A percentile compares a stretch with the other conserved stretches of the same genome.
Conservation (phyloP, 2,113 vertebrate genomes). For the Arothron firmamentum region DNA sequence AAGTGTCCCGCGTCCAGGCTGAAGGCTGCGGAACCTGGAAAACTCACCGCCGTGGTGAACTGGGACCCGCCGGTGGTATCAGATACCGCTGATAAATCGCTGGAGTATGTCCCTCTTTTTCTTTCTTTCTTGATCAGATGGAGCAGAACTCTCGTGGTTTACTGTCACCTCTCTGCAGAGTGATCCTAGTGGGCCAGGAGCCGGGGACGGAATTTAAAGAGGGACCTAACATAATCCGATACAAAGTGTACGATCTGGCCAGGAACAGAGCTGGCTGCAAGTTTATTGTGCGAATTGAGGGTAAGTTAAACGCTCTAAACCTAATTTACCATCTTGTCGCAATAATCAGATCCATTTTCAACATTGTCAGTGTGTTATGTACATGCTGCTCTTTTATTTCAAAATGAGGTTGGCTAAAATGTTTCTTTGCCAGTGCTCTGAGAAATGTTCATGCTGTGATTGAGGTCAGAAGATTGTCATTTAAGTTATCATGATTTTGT, state of each 20-base stretch:
- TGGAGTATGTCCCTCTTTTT: conserved; percentile 74
- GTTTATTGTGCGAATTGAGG: conserved; percentile 88
- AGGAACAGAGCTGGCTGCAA: conserved; percentile 94
- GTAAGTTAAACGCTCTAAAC: conserved; percentile 59
- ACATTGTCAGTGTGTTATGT: too few relatives aligned
- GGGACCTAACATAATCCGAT: conserved; percentile 84
- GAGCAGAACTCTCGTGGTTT: background rate
- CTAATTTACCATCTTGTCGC: background rate
- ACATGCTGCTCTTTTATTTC: too few relatives aligned
- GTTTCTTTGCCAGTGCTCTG: too few relatives aligned
- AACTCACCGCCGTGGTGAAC: conserved; percentile 82
- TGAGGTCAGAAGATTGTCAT: too few relatives aligned
- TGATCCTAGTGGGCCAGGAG: conserved; percentile 80
- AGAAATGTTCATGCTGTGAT: too few relatives aligned
- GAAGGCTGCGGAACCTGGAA: conserved; percentile 87
- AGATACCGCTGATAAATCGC: conserved; percentile 84
- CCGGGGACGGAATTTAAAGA: conserved; percentile 84
- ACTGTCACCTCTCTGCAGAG: conserved; percentile 65
- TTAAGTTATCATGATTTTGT: too few relatives aligned
- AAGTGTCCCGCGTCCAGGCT: conserved; percentile 86
- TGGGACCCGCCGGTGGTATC: conserved; percentile 88
- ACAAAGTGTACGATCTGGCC: conserved; percentile 87
- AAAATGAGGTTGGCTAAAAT: too few relatives aligned
- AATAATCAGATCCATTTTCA: too few relatives aligned
- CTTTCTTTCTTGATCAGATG: background rate